Base-by-base conservation (phyloP, 2,888 invertebrate species). In the Stenotaenia linearis region DNA sequence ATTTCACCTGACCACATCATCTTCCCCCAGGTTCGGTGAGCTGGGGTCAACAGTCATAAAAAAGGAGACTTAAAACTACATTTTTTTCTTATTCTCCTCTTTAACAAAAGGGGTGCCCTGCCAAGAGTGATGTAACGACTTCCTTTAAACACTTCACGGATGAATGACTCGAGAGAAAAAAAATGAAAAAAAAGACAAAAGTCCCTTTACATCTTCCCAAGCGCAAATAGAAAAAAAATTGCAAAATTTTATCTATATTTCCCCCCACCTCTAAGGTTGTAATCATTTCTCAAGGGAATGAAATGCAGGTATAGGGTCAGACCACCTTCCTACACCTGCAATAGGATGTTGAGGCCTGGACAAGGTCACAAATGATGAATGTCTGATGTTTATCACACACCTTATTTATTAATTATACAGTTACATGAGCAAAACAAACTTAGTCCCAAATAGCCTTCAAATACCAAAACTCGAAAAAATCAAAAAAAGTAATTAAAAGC, bases 1-100 rank as follows among this genome's bases (percentile, higher is more conserved):
- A 69, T 69, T 69, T 69, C 69, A 69, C 69, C 69, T 69, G 69
- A 69, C 69, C 69, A 69, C 69, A 69, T 69, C 69, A 69, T 69
- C 69, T 69, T 69, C 69, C 69, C 69, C 69, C 12, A 28, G 69
- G 69, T 28, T 69, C 28, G 25, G 69, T 28, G 69, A 50, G 50
- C 50, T 18, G n/a, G 69, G 69, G 69, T 69, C 69, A 69, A 28
- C 69, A 69, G 28, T 28, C 69, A 69, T 69, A 69, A 69, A 69
- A 69, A 69, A 69, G 69, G 69, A 69, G 69, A 28, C 69, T 69
- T 69, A 69, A 69, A 69, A 69, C 25, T 69, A 28, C 15, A 69
- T 69, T 69, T 69, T 69, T 69, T 25, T 23, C 18, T 50, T 69
- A 12, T 69, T 69, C 69, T 69, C n/a, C 69, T 69, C 28, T 28